Base-by-base conservation (phyloP, 2,888 invertebrate species). In the Chymomyza amoena region DNA sequence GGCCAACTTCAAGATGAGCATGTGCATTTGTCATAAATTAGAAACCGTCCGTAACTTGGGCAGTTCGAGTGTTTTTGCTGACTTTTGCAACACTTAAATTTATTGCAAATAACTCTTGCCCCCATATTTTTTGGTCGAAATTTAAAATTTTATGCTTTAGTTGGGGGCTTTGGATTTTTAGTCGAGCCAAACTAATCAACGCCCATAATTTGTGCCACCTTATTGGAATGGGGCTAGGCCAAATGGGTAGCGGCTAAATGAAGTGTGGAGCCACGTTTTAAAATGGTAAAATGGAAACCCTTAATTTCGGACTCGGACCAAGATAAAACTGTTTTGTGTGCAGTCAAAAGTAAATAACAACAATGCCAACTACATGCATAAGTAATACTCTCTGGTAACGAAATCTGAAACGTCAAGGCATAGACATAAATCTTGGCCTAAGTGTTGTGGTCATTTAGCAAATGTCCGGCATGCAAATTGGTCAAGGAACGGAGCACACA, bases 371-470 rank as follows among this genome's bases (percentile, higher is more conserved):
- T 45, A 45, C 39, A 45, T 45, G 39, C 39, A 45, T 83, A 70
- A 70, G 72, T 71, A 60, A 81, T 78, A 32, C 32, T 32, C 28
- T 28, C 32, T 32, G 32, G 32, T 32, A 82, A 80, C 66, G 57
- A 59, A 54, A 67, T 62, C 70, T 51, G 61, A 68, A 56, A 36
- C 59, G 60, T 28, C 52, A 63, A 69, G 45, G 80, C 75, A 78
- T 72, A 13, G 0, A 45, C 39, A 80, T 87, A 87, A 87, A 87
- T 87, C 87, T 88, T 84, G 70, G 79, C 75, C 80, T 87, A 87
- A 88, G 88, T 88, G 88, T 87, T 87, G 87, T 77, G 87, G 87
- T 81, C 88, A 88, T 84, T 88, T 87, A 83, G 84, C 75, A 79
- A 85, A 85, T 85, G 82, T 84, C 82, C 85, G 72, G 81, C 82